Conservation (phyloP, 2,113 vertebrate species). For the Noctilio leporinus region DNA sequence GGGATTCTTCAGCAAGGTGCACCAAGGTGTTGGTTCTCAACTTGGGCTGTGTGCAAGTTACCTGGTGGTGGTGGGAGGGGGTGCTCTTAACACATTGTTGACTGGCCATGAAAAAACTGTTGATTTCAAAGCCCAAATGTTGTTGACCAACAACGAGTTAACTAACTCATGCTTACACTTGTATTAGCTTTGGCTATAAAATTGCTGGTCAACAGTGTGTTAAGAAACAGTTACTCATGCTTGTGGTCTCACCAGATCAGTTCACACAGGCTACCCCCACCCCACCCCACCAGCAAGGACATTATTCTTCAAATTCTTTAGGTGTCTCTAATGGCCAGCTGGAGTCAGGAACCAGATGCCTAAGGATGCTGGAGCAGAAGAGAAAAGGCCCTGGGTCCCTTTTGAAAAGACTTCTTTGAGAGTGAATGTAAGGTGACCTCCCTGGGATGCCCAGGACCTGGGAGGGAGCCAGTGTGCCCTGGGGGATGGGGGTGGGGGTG, state of each 20-base stretch:
- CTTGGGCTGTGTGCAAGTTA: not conserved
- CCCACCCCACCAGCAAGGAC: too few species aligned
- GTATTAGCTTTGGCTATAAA: too few species aligned
- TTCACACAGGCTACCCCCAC: not conserved
- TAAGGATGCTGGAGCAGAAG: not conserved
- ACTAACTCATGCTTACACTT: too few species aligned
- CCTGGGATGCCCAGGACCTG: not conserved
- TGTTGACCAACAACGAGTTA: too few species aligned
- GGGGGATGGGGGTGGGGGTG: not conserved
- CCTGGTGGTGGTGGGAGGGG: too few species aligned
- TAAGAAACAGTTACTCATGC: not conserved
- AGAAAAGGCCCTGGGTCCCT: not conserved
- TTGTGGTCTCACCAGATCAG: not conserved
- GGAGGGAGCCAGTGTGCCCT: not conserved
- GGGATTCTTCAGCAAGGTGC: not conserved
- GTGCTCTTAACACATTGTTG: too few species aligned
- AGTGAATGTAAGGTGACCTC: not conserved
- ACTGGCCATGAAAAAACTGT: too few species aligned
- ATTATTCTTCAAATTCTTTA: not conserved
- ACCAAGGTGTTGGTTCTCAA: not conserved
- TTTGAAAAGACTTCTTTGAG: accelerated
- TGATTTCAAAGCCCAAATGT: too few species aligned
- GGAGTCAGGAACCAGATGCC: not conserved
- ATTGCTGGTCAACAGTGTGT: too few species aligned
- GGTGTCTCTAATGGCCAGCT: not conserved